These are phyloP conservation scores for Cantharis rustica DNA, from an alignment of 2,888 invertebrate genomes.

Conservation along the genomic window DNA sequence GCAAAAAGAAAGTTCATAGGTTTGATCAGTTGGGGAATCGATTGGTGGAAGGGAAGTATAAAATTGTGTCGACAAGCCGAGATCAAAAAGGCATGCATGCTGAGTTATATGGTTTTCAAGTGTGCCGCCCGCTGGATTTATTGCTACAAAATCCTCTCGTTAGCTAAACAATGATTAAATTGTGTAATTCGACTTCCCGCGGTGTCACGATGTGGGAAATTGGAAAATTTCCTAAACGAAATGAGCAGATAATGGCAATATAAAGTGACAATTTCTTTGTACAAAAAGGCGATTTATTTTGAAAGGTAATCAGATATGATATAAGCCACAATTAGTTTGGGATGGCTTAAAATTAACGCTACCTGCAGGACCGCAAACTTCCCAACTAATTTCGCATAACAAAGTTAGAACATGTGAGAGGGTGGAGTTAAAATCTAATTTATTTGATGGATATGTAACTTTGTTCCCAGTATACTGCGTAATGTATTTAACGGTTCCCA, in stretches of 20 bases:
- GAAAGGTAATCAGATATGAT: slow-evolving; percentile 20
- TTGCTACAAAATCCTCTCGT: background rate
- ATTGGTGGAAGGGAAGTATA: background rate
- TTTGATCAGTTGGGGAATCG: background rate
- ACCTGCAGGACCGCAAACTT: slow-evolving; percentile 32
- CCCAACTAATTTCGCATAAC: slow-evolving; percentile 31
- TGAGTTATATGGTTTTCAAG: background rate
- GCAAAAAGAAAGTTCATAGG: background rate
- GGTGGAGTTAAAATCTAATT: slow-evolving; percentile 29
- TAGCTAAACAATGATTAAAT: background rate
- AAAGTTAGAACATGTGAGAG: slow-evolving; percentile 27
- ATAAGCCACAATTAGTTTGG: slow-evolving; percentile 29
- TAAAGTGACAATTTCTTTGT: background rate
- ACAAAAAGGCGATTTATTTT: slow-evolving; percentile 5
- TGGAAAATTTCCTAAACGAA: background rate
- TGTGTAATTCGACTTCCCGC: background rate
- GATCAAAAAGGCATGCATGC: background rate
- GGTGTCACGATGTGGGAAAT: background rate
- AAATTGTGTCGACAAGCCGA: background rate
- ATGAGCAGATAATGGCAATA: background rate
- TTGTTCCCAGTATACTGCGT: slow-evolving; percentile 24
- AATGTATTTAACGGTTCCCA: slow-evolving; percentile 25
- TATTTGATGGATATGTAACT: slow-evolving; percentile 31
- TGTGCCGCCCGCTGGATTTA: background rate
- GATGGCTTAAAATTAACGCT: slow-evolving; percentile 31